A percentile compares a stretch with the other conserved stretches of the same genome.
These are phyloP conservation scores for Theristicus caerulescens DNA, from an alignment of 2,113 vertebrate species.

Conservation along the genomic window DNA sequence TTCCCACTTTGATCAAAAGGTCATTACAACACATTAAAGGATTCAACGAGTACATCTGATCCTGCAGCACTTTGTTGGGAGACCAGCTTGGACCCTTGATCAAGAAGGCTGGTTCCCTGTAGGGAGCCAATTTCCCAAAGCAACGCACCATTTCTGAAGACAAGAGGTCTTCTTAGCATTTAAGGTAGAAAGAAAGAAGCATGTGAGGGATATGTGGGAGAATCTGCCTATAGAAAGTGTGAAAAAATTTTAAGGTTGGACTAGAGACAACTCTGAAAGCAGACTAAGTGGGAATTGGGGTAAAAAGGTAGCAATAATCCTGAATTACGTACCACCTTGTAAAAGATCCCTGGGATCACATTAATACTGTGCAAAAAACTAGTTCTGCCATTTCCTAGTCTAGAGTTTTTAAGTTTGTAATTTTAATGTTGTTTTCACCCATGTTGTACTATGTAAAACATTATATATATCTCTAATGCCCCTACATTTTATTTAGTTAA, in stretches of 20 bases:
- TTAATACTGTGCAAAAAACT: not conserved
- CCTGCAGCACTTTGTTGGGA: not conserved
- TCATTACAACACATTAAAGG: not conserved
- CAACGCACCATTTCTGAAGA: not conserved
- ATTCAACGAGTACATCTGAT: not conserved
- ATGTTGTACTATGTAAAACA: not conserved
- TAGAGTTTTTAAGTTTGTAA: not conserved
- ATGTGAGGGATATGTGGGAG: not conserved
- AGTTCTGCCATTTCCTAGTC: not conserved
- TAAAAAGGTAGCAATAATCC: not conserved
- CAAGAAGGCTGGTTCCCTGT: not conserved
- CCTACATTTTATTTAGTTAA: not conserved
- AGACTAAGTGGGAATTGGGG: not conserved
- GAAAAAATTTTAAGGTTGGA: not conserved
- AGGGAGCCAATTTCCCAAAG: not conserved
- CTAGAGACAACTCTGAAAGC: not conserved
- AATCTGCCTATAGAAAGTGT: not conserved
- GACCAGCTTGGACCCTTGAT: not conserved
- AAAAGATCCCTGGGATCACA: not conserved
- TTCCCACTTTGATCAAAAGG: not conserved
- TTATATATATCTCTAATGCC: not conserved
- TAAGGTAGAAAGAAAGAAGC: not conserved
- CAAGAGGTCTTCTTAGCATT: not conserved
- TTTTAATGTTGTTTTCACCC: not conserved
- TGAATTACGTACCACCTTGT: not conserved